Conservation (phyloP, 2,888 invertebrate species). For the Alviniconcha strummeri region DNA sequence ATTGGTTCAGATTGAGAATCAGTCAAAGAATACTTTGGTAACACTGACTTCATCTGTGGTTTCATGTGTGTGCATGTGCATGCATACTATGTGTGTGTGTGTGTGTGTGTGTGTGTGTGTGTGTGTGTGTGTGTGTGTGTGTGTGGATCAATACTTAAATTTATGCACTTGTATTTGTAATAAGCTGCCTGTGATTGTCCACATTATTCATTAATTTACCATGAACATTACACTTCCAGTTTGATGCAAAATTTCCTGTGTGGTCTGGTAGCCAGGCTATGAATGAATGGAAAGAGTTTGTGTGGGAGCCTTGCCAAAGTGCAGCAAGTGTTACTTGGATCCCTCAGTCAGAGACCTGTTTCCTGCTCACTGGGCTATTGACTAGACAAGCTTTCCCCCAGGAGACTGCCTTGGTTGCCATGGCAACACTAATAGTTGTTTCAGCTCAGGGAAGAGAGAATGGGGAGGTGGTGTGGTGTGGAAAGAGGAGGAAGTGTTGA, state of each 20-base stretch:
- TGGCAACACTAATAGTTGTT: conserved; percentile 21
- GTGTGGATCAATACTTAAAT: neutral
- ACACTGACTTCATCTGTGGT: no score
- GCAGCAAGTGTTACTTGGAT: no score
- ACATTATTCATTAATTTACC: no score
- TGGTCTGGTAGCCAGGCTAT: no score
- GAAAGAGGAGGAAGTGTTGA: neutral
- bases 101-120: neutral
- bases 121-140: neutral
- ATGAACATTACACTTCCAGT: no score
- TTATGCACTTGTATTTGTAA: neutral
- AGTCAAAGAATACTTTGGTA: no score
- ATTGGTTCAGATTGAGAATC: no score
- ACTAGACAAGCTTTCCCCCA: neutral
- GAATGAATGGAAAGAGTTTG: no score
- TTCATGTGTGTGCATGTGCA: no score
- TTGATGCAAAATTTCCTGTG: no score
- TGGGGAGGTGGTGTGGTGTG: neutral
- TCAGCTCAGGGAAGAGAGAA: neutral
- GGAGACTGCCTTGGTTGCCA: neutral
- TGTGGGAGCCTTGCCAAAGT: no score
- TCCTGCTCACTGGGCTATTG: neutral
- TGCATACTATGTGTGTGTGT: neutral
- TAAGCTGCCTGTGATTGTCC: neutral
- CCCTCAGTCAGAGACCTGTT: no score